A percentile compares a stretch with the other conserved stretches of the same genome.
Conservation (phyloP, 2,113 vertebrate genomes). For the Chiloscyllium plagiosum region DNA sequence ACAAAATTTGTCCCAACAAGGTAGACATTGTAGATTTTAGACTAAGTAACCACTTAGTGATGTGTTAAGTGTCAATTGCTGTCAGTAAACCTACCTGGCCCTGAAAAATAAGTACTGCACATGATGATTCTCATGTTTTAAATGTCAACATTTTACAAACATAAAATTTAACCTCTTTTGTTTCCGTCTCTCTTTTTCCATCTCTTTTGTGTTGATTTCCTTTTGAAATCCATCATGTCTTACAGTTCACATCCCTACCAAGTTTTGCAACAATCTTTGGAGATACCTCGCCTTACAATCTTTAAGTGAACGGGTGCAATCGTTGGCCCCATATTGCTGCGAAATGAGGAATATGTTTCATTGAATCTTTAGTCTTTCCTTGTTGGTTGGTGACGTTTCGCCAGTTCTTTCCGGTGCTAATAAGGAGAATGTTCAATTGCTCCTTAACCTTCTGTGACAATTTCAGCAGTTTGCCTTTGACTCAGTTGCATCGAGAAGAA, state of each 20-base stretch:
- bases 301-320: neutral
- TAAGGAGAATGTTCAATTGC: neutral
- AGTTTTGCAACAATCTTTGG: neutral
- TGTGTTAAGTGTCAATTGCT: neutral
- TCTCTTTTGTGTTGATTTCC: neutral
- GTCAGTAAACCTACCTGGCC: neutral
- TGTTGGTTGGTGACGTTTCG: neutral
- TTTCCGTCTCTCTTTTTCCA: neutral
- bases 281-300: neutral
- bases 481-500: neutral
- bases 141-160: neutral
- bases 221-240: neutral
- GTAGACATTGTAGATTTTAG: neutral
- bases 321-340: neutral
- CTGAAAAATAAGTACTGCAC: neutral
- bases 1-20: neutral
- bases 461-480: neutral
- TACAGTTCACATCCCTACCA: neutral
- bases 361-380: neutral
- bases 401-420: neutral
- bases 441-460: neutral
- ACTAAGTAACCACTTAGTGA: neutral
- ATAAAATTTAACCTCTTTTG: neutral
- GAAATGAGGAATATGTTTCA: neutral
- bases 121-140: neutral